These are phyloP conservation scores for Pyrochroa serraticornis DNA, from an alignment of 2,888 invertebrate species.

Conservation along the genomic window DNA sequence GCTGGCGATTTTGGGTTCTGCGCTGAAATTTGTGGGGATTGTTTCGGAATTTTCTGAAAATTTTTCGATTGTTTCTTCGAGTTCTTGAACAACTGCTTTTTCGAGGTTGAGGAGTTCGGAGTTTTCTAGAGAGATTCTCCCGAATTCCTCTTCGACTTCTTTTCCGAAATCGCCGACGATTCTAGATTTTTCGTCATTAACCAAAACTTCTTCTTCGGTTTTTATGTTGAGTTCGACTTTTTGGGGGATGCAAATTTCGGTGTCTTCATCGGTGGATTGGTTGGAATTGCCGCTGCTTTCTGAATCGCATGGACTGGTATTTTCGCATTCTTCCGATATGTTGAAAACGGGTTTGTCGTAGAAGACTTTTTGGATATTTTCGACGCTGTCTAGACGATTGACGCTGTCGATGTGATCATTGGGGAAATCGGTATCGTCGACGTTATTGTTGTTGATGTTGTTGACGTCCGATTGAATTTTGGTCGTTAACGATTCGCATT, in stretches of 20 bases:
- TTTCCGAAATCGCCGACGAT: slow-evolving; percentile 66
- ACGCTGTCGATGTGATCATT: slow-evolving; percentile 59
- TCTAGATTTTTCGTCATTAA: slow-evolving; percentile 9
- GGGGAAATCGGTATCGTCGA: slow-evolving; percentile 42
- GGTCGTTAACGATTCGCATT: slow-evolving; percentile 59
- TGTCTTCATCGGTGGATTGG: slow-evolving; percentile 48
- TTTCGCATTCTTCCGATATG: slow-evolving; percentile 53
- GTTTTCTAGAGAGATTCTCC: slow-evolving; percentile 55
- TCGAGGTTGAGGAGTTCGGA: slow-evolving; percentile 35
- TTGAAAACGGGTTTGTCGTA: slow-evolving; percentile 65
- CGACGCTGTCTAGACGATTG: slow-evolving; percentile 60
- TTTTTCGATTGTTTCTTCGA: slow-evolving; percentile 54
- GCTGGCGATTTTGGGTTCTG: slow-evolving; percentile 52
- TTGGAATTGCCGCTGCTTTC: slow-evolving; percentile 46
- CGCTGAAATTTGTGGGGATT: slow-evolving; percentile 51
- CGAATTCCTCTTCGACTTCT: slow-evolving; percentile 66
- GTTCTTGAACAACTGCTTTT: slow-evolving; percentile 45
- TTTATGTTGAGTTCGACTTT: slow-evolving; percentile 43
- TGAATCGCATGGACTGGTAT: slow-evolving; percentile 40
- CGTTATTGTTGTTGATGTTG: slow-evolving; percentile 59
- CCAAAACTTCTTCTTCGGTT: slow-evolving; percentile 37
- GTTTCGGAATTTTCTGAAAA: slow-evolving; percentile 47
- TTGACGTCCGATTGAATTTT: slow-evolving; percentile 53
- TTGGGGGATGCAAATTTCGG: slow-evolving; percentile 36
- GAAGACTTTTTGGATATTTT: slow-evolving; percentile 62